Base-by-base conservation (phyloP, 2,113 vertebrate genomes). In the Fukomys damarensis region DNA sequence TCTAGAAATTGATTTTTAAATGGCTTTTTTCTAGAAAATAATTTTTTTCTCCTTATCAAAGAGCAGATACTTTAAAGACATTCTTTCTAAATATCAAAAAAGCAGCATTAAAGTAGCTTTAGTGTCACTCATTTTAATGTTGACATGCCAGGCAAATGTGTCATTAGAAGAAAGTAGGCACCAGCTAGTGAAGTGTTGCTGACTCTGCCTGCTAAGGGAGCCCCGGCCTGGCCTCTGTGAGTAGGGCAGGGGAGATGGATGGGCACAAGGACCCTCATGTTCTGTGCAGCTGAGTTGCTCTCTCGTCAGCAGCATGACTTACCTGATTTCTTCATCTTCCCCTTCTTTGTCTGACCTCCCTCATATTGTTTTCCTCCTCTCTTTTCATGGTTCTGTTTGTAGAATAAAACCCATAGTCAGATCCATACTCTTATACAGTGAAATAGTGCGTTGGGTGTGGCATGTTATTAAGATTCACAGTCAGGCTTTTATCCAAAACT, bases 31-130 rank as follows among this genome's bases (percentile, higher is more conserved):
- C 38, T 30, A 86, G 14, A 43, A 77, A 77, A 82, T 52, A 58
- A 26, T 54, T 58, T 63, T 72, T 90, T 82, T 96, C 26, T 95
- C 86, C 76, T 86, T 83, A 43, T 93, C 81, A 76, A 76, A 92
- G 61, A 59, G 59, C 5, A 58, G n/a, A 17, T 80, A 20, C 96
- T 97, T 97, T 79, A 84, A 82, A 79, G 58, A 46, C 82, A 74
- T 94, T 84, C 80, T 86, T 30, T 89, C 46, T 49, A 94, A 96
- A 96, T 95, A 95, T 41, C 96, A 54, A 86, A 82, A 82, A 96
- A 52, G 41, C 24, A 0, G 63, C 77, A 85, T 86, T 93, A 59
- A 86, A 93, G 6, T 86, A 68, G 3, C 24, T 70, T 91, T 82
- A 58, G 46, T 95, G 81, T 97, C 46, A 49, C 12, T 54, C 35